Conservation (phyloP, 2,113 vertebrate genomes). For the Agapornis roseicollis region DNA sequence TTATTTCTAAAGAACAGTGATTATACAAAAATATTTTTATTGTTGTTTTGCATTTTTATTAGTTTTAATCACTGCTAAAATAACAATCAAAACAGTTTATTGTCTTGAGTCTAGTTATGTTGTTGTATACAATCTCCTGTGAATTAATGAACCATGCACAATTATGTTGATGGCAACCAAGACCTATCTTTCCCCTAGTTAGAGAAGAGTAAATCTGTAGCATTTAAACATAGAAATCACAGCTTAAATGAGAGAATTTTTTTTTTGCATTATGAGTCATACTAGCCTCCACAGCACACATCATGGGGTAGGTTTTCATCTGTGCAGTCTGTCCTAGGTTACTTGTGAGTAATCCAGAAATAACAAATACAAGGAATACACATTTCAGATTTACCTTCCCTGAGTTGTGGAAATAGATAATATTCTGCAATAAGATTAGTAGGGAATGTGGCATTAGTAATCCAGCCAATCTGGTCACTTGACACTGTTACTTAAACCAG, state of each 20-base stretch:
- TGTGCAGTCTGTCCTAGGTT: not conserved
- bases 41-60: not conserved
- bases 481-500: not conserved
- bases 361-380: not conserved
- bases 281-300: not conserved
- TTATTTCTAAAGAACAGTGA: not conserved
- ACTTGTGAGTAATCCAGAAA: not conserved
- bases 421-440: not conserved
- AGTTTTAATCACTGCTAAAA: not conserved
- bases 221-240: not conserved
- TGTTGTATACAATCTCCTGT: not conserved
- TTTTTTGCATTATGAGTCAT: not conserved
- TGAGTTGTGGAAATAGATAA: not conserved
- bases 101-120: not conserved
- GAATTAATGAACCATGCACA: not conserved
- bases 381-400: not conserved
- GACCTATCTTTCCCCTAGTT: not conserved
- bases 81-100: not conserved
- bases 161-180: not conserved
- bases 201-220: not conserved
- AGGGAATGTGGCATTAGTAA: not conserved
- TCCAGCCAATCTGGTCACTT: not conserved
- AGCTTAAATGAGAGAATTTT: not conserved
- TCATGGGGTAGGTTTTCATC: not conserved
- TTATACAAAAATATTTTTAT: not conserved